Base-by-base conservation (phyloP, 37 sponge, comb jelly and placozoan genomes). In the Lycopodina hypogea region DNA sequence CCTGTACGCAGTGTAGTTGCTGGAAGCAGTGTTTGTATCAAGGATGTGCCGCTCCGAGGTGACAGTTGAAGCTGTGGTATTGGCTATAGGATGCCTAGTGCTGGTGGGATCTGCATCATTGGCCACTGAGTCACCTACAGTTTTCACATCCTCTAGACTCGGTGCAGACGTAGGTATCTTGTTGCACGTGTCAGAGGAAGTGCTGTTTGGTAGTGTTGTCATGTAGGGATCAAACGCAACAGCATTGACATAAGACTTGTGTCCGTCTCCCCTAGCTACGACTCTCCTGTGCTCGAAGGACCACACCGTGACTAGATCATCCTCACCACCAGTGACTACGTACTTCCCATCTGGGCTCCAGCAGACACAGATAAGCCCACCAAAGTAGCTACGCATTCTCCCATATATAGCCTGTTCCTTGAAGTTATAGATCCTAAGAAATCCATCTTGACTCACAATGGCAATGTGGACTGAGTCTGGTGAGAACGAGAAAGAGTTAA, bases 271-370 rank as follows among this genome's bases (percentile, higher is more conserved):
- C 22, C 95, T 81, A 1, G 90, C 85, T 0, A 90, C 86, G 0
- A 95, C 87, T n/a, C 63, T 68, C 76, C 78, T 68, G 22, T 91
- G 87, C 1, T 89, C 71, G 39, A 90, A 81, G 7, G 96, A 90
- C 94, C 94, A 98, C 23, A 98, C 90, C 12, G 88, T 92, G 30
- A 98, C 87, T 41, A 95, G 67, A 64, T 98, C 99, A 68, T 95
- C 96, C 57, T 98, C 99, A 26, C 96, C 94, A 66, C 99, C 99
- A 3, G 96, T 93, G 30, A 82, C 99, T 29, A 90, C 71, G 40
- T 85, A 93, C 78, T 84, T 85, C 22, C 96, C 92, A 58, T 98
- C 99, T 3, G 96, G 94, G 61, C 99, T 98, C 99, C 99, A 98
- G 45, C 93, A 92, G 17, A 98, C 95, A 63, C 96, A 98, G 28